Conservation (phyloP, 92 coral and sea anemone species). For the Epizoanthus ramosus region DNA sequence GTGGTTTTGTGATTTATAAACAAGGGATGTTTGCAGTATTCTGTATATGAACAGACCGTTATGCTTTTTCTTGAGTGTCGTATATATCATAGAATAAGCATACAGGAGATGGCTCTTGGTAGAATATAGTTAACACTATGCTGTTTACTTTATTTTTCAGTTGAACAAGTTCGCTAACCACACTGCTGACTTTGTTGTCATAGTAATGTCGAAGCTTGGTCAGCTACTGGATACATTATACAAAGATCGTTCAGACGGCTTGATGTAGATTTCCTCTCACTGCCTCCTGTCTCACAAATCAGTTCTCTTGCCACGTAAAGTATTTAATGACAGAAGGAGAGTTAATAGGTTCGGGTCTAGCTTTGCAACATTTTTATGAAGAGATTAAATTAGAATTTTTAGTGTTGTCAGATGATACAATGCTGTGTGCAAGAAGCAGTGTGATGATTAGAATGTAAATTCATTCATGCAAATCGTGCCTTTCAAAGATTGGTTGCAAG, state of each 20-base stretch:
- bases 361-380: neutral
- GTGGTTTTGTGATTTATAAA: too few relatives aligned
- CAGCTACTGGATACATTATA: neutral
- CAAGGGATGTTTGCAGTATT: too few relatives aligned
- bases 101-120: neutral
- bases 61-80: too few relatives aligned
- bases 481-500: neutral
- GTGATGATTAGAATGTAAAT: neutral
- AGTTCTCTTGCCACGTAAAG: conserved; percentile 10
- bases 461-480: neutral
- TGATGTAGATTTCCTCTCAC: neutral
- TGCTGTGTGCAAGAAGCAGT: neutral
- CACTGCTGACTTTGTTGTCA: neutral
- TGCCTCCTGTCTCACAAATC: neutral
- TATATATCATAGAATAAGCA: too few relatives aligned
- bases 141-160: conserved; percentile 54
- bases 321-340: neutral
- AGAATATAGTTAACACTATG: neutral
- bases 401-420: neutral
- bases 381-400: neutral
- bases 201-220: neutral
- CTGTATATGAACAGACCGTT: too few relatives aligned
- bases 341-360: neutral
- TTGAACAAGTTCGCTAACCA: conserved; percentile 90
- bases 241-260: too few relatives aligned